Evolutionary conservation across 1,140 invertebrate species (phyloP).

Genomic region (Drosophila kohkoa): DNA sequence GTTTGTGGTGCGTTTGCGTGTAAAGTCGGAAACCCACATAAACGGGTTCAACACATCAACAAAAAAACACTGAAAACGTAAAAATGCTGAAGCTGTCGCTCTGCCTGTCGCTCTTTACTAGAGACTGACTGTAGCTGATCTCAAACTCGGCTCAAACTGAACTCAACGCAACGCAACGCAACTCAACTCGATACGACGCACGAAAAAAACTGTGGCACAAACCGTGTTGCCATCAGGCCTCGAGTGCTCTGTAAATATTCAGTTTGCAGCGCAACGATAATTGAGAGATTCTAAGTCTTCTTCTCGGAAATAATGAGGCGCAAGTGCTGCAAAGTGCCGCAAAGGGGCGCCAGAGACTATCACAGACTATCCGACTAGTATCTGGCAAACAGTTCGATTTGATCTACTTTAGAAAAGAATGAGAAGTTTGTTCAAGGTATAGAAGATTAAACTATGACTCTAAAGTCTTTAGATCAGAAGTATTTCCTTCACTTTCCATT

Average conservation of each 20-base stretch:
- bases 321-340: constrained; percentile 7
- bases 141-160: constrained; percentile 15
- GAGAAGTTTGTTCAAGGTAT: background rate
- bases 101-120: background rate
- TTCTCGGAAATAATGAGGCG: constrained; percentile 43
- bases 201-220: constrained; percentile 12
- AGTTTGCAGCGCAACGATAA: constrained; percentile 53
- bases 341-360: constrained; percentile 34
- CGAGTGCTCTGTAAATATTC: constrained; percentile 78
- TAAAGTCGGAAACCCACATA: constrained; percentile 31
- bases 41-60: constrained; percentile 37
- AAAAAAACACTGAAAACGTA: background rate
- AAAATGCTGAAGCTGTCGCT: constrained; percentile 3
- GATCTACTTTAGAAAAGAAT: too few relatives aligned
- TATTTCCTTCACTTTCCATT: too few relatives aligned
- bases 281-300: constrained; percentile 60
- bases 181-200: too few relatives aligned
- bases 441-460: too few relatives aligned
- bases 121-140: constrained; percentile 10
- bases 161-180: too few relatives aligned
- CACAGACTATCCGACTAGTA: background rate
- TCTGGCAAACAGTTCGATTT: constrained; percentile 14
- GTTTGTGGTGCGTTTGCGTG: constrained; percentile 2
- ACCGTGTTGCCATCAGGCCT: constrained; percentile 68
- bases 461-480: too few relatives aligned